Base-by-base conservation (phyloP, 2,888 invertebrate species). In the Harpalus rubripes region DNA sequence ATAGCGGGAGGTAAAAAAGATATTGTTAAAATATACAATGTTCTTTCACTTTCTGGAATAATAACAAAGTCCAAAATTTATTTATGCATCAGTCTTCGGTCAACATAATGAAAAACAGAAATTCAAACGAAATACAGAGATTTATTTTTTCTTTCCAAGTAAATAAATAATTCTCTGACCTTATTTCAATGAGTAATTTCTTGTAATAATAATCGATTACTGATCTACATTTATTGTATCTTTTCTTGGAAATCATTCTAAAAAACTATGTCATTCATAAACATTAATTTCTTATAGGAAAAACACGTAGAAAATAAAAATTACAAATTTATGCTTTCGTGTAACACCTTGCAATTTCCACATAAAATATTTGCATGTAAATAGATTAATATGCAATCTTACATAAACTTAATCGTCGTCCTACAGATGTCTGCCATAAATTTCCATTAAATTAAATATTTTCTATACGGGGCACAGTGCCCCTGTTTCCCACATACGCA, bases 351-450 rank as follows among this genome's bases (percentile, higher is more conserved):
- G 59, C 59, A 59, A 16, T 59, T 16, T 59, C 16, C 59, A 16
- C n/a, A 16, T n/a, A 32, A 32, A 32, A n/a, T 65, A 32, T 65
- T 32, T 65, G 65, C 26, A 68, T 68, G n/a, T 41, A 68, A 39
- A 68, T 68, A 39, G 68, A 63, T 63, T 26, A 63, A 26, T 26
- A 63, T 12, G 8, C 12, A 63, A 26, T 63, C 10, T 26, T 18
- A 18, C 22, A 12, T 63, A 63, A 68, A 68, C n/a, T 68, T 32
- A 68, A 68, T 15, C 10, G 68, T 15, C 15, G 39, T 12, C 68
- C 26, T 63, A 22, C 68, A 68, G 15, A 39, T 39, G 68, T 68
- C 32, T 7, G 4, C 68, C 32, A 68, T 68, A 68, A 68, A 68
- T 68, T 39, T 26, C n/a, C 32, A 68, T 68, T 39, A 65, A 65